phyloP scores from a whole-genome alignment of 2,888 invertebrate genomes.

The Allacma fusca region DNA sequence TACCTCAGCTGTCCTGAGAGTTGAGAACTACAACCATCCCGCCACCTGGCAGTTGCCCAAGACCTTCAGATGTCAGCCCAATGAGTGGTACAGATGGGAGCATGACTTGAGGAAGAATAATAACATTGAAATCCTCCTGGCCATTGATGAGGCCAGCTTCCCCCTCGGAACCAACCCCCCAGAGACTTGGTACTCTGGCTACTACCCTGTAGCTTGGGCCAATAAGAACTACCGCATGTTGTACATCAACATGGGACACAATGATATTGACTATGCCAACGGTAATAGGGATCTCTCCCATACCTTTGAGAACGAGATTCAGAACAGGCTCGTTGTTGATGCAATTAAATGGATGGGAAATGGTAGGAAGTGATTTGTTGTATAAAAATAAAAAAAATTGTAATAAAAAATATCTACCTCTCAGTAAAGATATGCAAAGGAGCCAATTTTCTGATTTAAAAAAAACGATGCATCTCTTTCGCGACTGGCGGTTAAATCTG shows the following conservation, averaged over 20 bases:
- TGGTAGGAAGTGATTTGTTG: no score
- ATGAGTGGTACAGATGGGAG: constrained; percentile 54
- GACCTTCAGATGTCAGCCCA: constrained; percentile 50
- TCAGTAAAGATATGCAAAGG: no score
- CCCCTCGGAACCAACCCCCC: constrained; percentile 53
- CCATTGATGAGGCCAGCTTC: constrained; percentile 50
- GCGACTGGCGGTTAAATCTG: no score
- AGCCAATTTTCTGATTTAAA: no score
- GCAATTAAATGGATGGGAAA: background rate
- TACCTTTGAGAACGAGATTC: constrained; percentile 51
- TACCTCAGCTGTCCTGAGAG: constrained; percentile 51
- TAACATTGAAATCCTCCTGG: constrained; percentile 51
- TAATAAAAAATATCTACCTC: no score
- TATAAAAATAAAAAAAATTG: no score
- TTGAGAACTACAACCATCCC: constrained; percentile 47
- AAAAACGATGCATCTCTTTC: no score
- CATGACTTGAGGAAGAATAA: constrained; percentile 44
- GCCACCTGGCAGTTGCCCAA: constrained; percentile 31
- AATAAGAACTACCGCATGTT: constrained; percentile 55
- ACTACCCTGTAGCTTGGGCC: constrained; percentile 54
- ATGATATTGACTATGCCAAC: constrained; percentile 52
- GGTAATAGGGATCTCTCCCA: constrained; percentile 51
- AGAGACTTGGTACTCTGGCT: constrained; percentile 55
- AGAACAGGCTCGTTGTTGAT: constrained; percentile 50
- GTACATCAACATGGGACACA: constrained; percentile 56